Conservation (phyloP, 2,797 vertebrate genomes). For the Argentina silus region DNA sequence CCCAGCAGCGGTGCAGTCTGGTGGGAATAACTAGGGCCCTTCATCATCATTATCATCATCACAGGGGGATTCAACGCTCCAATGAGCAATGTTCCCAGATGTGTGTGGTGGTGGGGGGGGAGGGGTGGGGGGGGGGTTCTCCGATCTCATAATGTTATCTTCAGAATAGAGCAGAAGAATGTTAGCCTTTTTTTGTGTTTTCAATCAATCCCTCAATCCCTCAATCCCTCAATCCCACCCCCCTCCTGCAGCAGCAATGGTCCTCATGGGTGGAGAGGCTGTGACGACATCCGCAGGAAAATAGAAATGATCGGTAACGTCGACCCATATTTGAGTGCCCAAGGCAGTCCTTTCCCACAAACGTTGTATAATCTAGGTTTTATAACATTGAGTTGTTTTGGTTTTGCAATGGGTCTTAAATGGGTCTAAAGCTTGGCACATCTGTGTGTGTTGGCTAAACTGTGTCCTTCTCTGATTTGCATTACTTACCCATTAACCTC, state of each 20-base stretch:
- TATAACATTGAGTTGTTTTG: not conserved
- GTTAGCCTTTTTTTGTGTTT: no score
- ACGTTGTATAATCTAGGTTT: not conserved
- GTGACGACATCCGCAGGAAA: not conserved
- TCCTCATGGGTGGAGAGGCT: not conserved
- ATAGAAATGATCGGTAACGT: not conserved
- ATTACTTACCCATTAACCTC: not conserved
- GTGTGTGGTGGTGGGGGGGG: no score
- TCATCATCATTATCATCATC: slow-evolving; percentile 39
- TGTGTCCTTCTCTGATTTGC: not conserved
- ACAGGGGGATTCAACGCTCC: slow-evolving; percentile 56
- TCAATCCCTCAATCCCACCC: no score
- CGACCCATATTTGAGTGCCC: not conserved
- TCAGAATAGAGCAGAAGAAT: no score
- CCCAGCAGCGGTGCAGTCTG: slow-evolving; percentile 62
- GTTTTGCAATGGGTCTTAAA: not conserved
- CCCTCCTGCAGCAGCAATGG: no score
- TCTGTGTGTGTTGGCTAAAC: not conserved
- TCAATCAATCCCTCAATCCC: no score
- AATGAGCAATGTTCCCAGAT: not conserved
- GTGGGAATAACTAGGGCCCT: slow-evolving; percentile 44
- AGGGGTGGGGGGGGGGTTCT: not conserved
- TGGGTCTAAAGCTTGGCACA: not conserved
- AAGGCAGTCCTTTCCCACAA: not conserved
- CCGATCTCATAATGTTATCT: no score